Evolutionary conservation across 1,140 invertebrate species (phyloP), one percentile per base, ranked within the genome.

Genomic region (Drosophila grimshawi): DNA sequence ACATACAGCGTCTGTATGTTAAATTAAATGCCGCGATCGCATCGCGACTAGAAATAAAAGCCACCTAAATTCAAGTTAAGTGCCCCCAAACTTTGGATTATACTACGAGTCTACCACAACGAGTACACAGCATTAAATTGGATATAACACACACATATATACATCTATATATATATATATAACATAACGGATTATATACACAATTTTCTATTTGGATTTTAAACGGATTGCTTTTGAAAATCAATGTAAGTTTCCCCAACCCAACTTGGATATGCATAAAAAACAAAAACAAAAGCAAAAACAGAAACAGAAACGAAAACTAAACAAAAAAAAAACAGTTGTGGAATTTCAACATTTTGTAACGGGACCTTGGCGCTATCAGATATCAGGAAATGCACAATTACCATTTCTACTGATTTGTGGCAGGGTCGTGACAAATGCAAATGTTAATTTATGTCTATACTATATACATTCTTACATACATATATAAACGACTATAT

Each of bases 211-310:
- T 48, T 73, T 73, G 79, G 70, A 86, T 85, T 76, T 80, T 56
- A 33, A 56, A 37, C 65, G 89, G 90, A 91, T 91, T 91, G 90
- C 90, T 91, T 91, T 91, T 91, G 79, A 86, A 86, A 91, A 86
- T 78, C 81, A 89, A 91, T 79, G 90, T 91, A 91, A 91, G 90
- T 86, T 62, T 41, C 6, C 10, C 5, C 8, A 60, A 46, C 8
- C 29, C 35, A 33, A 33, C 19, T 19, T 19, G 19, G 19, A 1
- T 19, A 10, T 6, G 6, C 32, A 43, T 19, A 51, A 11, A 52
- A 39, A n/a, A 19, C 19, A 19, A 1, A 19, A 19, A 19, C 19
- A 19, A n/a, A n/a, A n/a, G n/a, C n/a, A 11, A 52, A 39, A n/a
- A 19, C 19, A 19, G 19, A 19, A 19, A 19, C 19, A 19, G 19